phyloP scores from a whole-genome alignment of 2,888 invertebrate species.

The Ormyrus thymus region DNA sequence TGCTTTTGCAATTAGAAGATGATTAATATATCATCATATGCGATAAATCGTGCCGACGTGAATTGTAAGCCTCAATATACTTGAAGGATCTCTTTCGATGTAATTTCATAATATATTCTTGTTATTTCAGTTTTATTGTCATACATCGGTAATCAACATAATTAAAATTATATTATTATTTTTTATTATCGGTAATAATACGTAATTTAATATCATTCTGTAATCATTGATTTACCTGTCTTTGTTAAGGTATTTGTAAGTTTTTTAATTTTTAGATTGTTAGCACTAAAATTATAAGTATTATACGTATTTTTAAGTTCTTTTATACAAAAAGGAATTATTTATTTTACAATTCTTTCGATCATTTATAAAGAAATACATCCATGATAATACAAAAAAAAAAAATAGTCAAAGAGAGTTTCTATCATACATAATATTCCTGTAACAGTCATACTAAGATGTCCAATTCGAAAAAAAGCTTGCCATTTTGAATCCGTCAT shows the following conservation, averaged over 20 bases:
- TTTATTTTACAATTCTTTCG: slow-evolving; percentile 60
- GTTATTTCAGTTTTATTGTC: slow-evolving; percentile 62
- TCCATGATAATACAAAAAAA: slow-evolving; percentile 69
- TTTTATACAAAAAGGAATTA: slow-evolving; percentile 57
- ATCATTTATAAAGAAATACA: slow-evolving; percentile 66
- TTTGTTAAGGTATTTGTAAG: slow-evolving; percentile 52
- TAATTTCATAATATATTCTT: slow-evolving; percentile 68
- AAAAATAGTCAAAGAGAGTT: slow-evolving; percentile 60
- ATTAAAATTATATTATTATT: slow-evolving; percentile 60
- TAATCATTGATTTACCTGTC: slow-evolving; percentile 51
- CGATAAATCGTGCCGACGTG: slow-evolving; percentile 51
- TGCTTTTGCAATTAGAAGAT: slow-evolving; percentile 55
- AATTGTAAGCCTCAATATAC: slow-evolving; percentile 55
- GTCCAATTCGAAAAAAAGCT: slow-evolving; percentile 48
- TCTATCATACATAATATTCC: slow-evolving; percentile 54
- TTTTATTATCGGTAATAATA: slow-evolving; percentile 54
- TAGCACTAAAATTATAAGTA: slow-evolving; percentile 43
- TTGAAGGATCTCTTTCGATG: slow-evolving; percentile 56
- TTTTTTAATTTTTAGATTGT: slow-evolving; percentile 45
- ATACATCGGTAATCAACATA: slow-evolving; percentile 60
- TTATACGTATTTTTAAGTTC: slow-evolving; percentile 13
- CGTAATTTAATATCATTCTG: slow-evolving; percentile 51
- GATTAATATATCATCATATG: slow-evolving; percentile 48
- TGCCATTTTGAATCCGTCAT: slow-evolving; percentile 52
- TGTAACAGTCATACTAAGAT: slow-evolving; percentile 55